Percentiles rank a stretch among this genome's conserved stretches.
Conservation (phyloP, 2,888 invertebrate species). For the Cartodere bifasciata region DNA sequence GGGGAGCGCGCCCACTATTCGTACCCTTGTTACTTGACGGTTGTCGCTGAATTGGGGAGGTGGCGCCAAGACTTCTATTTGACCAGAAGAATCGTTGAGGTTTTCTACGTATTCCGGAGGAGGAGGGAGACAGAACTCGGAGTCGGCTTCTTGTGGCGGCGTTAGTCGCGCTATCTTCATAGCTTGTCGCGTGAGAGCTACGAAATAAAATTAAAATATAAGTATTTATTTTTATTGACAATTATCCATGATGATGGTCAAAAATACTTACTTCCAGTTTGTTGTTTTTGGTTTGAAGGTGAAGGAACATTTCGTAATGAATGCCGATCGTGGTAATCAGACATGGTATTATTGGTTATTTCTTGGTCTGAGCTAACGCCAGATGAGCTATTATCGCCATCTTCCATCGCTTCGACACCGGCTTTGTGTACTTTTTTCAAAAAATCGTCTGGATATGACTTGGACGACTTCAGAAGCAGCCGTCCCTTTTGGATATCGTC, state of each 20-base stretch:
- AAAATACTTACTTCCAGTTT: constrained; percentile 22
- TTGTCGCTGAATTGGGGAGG: constrained; percentile 85
- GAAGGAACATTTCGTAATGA: constrained; percentile 21
- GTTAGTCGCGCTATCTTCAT: constrained; percentile 67
- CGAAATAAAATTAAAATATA: no score
- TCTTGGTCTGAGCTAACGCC: constrained; percentile 83
- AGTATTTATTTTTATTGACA: no score
- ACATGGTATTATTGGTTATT: constrained; percentile 42
- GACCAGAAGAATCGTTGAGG: constrained; percentile 27
- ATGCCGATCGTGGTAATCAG: constrained; percentile 28
- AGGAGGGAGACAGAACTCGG: constrained; percentile 49
- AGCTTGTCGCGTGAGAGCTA: no score
- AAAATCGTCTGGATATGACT: constrained; percentile 78
- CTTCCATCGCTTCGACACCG: constrained; percentile 42
- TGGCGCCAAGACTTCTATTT: constrained; percentile 57
- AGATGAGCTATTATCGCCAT: constrained; percentile 79
- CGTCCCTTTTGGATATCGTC: constrained; percentile 82
- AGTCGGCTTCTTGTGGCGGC: constrained; percentile 60
- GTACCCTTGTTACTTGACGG: constrained; percentile 48
- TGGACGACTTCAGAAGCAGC: constrained; percentile 72
- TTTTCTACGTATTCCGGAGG: constrained; percentile 45
- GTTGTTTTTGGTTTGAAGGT: constrained; percentile 25
- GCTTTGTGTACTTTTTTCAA: constrained; percentile 38
- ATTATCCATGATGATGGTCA: no score
- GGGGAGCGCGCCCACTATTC: constrained; percentile 75